These are phyloP conservation scores for Neosilurus mollespiculum DNA, from an alignment of 2,797 vertebrate genomes.

Conservation along the genomic window DNA sequence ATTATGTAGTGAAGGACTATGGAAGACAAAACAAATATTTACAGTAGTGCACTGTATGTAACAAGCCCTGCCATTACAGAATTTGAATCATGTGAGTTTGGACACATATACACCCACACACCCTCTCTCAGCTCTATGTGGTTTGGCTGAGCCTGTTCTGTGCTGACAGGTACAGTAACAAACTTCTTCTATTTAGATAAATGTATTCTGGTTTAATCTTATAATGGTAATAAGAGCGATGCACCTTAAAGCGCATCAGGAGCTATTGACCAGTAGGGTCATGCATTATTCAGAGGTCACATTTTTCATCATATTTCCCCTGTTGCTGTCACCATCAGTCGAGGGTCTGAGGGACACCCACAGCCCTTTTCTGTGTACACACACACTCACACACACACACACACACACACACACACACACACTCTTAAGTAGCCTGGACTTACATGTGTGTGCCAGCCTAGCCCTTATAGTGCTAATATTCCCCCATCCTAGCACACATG, in stretches of 20 bases:
- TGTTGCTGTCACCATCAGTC: slow-evolving; percentile 52
- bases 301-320: slow-evolving; percentile 71
- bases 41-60: not conserved
- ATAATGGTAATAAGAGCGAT: slow-evolving; percentile 74
- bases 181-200: slow-evolving; percentile 68
- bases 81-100: not conserved
- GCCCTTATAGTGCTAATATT: slow-evolving; percentile 55
- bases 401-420: slow-evolving; percentile 53
- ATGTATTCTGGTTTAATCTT: slow-evolving; percentile 77
- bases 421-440: slow-evolving; percentile 40
- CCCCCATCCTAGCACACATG: slow-evolving; percentile 36
- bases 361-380: slow-evolving; percentile 55
- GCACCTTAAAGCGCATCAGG: slow-evolving; percentile 77
- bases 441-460: slow-evolving; percentile 43
- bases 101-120: slow-evolving; percentile 16
- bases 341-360: slow-evolving; percentile 47
- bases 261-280: slow-evolving; percentile 76
- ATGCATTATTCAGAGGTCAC: slow-evolving; percentile 78
- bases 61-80: not conserved
- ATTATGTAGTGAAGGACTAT: not conserved
- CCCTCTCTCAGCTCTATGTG: slow-evolving; percentile 16
- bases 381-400: slow-evolving; percentile 54
- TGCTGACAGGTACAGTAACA: slow-evolving; percentile 73
- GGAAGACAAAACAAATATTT: not conserved
- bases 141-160: slow-evolving; percentile 46